Conservation (phyloP, 2,113 vertebrate species). For the Lipotes vexillifer region DNA sequence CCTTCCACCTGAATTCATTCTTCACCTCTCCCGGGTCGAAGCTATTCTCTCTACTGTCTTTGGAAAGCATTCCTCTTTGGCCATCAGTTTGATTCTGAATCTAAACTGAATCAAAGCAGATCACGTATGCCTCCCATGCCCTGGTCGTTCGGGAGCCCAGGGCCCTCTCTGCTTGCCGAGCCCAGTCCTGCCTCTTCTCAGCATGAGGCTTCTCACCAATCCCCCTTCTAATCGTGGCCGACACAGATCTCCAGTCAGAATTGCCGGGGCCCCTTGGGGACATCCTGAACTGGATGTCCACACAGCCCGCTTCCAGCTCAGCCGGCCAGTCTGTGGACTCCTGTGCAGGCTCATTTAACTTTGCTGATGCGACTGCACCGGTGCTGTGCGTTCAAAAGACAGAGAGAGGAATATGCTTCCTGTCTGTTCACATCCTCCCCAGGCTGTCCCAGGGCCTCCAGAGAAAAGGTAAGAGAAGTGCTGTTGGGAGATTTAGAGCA, state of each 20-base stretch:
- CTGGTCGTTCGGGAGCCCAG: background rate
- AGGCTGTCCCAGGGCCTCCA: background rate
- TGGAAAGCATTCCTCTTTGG: background rate
- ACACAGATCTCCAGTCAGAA: background rate
- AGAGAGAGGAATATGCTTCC: too few species aligned
- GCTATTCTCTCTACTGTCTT: background rate
- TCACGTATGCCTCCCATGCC: background rate
- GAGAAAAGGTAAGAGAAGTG: background rate
- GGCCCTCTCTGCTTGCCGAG: background rate
- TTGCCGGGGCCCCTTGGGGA: background rate
- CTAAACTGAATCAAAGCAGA: background rate
- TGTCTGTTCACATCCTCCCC: background rate
- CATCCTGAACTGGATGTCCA: background rate
- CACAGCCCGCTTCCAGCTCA: background rate
- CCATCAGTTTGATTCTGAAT: background rate
- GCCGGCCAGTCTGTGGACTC: background rate
- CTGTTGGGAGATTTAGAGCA: background rate
- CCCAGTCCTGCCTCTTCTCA: background rate
- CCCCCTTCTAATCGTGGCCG: background rate
- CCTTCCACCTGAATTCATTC: background rate
- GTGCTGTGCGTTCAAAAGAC: background rate
- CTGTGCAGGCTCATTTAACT: background rate
- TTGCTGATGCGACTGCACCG: background rate
- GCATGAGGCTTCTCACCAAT: background rate
- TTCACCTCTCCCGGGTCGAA: background rate